Evolutionary conservation across 2,113 vertebrate species (phyloP), one percentile per base, ranked within the genome.

Genomic region (Gulo gulo): DNA sequence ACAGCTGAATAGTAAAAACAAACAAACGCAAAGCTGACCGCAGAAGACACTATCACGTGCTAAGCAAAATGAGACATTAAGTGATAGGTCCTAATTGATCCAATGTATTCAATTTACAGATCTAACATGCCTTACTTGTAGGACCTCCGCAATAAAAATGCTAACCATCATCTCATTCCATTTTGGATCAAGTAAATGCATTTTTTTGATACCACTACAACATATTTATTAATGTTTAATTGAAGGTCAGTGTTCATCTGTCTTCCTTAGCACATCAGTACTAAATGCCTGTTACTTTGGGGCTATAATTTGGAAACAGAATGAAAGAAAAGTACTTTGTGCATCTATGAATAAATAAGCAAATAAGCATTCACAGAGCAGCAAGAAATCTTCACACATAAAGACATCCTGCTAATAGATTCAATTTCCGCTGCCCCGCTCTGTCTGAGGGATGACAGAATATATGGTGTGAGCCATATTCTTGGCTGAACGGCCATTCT

Each of bases 371-470:
- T 90, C 52, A 91, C 12, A 71, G 78, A 91, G 71, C 55, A 52
- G 88, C 52, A 67, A 92, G 74, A 91, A 69, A n/a, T 78, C 95
- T 79, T 83, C 81, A 95, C 52, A 76, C 45, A 42, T 50, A 80
- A 94, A 88, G 81, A 81, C 92, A 73, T 84, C 85, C 57, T 83
- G 69, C 88, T 50, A 84, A 79, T 18, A 91, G 47, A 84, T 50
- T 88, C 26, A 12, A 24, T n/a, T 74, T 82, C 81, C 5, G 10
- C 82, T 18, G 31, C 18, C 47, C 21, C 1, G 7, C 29, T 88
- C 79, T 26, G 0, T 39, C 85, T 50, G 20, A 15, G 24, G 61
- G 65, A 47, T 45, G 69, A 61, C n/a, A 69, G 80, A 47, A 34
- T 9, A 13, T 7, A 74, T 0, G 2, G 31, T 4, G 16, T 5